phyloP scores from a whole-genome alignment of 2,113 vertebrate genomes.

The Gasterosteus nipponicus region DNA sequence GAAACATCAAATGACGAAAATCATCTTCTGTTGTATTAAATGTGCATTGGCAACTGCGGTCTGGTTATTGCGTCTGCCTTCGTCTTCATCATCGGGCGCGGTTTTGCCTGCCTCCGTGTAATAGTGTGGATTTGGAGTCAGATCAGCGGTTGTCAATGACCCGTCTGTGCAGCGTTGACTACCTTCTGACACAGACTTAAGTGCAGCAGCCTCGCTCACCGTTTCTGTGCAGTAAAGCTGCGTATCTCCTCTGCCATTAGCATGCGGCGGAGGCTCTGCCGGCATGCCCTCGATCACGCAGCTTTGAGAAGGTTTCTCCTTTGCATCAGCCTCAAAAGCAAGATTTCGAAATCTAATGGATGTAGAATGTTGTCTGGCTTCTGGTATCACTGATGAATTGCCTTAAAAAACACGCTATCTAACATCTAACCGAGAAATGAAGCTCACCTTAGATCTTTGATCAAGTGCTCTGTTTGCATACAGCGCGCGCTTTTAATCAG shows the following conservation, averaged over 20 bases:
- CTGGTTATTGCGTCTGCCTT: neutral
- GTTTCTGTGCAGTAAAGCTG: conserved; percentile 1
- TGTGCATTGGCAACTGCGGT: neutral
- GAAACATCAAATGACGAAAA: neutral
- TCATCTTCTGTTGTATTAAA: neutral
- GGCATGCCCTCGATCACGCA: neutral
- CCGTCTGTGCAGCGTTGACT: neutral
- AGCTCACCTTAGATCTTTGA: neutral
- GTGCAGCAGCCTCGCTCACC: no score
- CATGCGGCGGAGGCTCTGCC: neutral
- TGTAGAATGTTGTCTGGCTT: neutral
- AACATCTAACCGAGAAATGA: neutral
- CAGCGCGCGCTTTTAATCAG: neutral
- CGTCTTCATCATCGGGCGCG: neutral
- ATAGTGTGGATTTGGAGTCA: neutral
- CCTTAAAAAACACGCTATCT: neutral
- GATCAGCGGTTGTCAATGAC: neutral
- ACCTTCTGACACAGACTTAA: neutral
- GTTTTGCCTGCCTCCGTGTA: neutral
- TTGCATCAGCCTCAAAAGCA: neutral
- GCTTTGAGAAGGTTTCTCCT: neutral
- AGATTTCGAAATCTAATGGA: neutral
- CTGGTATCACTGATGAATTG: neutral
- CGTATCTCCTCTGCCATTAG: neutral
- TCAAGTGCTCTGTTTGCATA: neutral